Evolutionary conservation across 2,797 vertebrate species (phyloP).

Genomic region (Acrossocheilus fasciatus): DNA sequence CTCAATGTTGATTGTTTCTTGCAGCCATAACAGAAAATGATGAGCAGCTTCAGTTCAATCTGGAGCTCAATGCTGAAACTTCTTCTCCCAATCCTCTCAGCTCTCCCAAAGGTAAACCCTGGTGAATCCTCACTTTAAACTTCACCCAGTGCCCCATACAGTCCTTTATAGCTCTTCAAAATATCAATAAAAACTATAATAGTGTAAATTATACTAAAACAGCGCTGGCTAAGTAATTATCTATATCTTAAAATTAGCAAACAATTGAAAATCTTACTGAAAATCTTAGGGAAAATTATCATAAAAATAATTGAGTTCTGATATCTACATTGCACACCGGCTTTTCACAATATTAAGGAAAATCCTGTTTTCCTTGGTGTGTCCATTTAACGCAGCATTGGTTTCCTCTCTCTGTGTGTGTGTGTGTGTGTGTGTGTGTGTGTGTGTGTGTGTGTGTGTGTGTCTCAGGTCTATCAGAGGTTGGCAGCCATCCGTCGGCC

Average conservation of each 20-base stretch:
- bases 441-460: conserved; percentile 9
- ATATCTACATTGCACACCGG: background rate
- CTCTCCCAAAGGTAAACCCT: conserved; percentile 82
- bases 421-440: background rate
- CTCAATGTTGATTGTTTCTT: conserved; percentile 42
- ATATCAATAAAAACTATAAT: background rate
- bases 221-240: background rate
- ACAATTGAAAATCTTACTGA: background rate
- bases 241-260: background rate
- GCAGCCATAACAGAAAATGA: conserved; percentile 88
- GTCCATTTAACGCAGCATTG: background rate
- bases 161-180: background rate
- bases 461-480: conserved; percentile 59
- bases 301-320: background rate
- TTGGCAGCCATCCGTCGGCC: conserved; percentile 73
- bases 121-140: background rate
- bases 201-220: background rate
- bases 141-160: background rate
- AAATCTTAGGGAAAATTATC: no score
- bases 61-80: conserved; percentile 90
- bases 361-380: background rate
- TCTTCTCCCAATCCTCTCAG: conserved; percentile 81
- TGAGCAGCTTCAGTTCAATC: conserved; percentile 93
- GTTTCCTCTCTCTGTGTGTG: background rate
- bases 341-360: background rate